Conservation (phyloP, 2,797 vertebrate species). For the Liparis tanakae region DNA sequence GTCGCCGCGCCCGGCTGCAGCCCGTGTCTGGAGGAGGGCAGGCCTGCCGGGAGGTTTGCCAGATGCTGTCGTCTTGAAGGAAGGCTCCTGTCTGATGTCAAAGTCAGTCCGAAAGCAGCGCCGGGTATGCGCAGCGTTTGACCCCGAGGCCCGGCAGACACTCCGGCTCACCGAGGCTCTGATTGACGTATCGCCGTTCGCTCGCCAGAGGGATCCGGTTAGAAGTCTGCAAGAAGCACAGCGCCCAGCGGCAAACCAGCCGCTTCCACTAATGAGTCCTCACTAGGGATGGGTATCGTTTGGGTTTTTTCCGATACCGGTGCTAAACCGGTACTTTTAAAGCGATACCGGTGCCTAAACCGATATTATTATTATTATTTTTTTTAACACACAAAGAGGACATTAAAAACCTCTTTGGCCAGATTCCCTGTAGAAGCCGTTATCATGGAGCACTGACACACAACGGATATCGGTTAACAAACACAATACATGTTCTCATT, state of each 20-base stretch:
- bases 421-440: no score
- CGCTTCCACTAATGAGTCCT: no score
- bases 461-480: no score
- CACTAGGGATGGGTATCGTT: no score
- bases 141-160: conserved; percentile 77
- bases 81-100: conserved; percentile 80
- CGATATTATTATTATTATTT: no score
- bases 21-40: conserved; percentile 49
- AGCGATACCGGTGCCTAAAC: no score
- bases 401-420: no score
- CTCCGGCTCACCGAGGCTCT: conserved; percentile 70
- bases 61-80: conserved; percentile 67
- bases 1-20: conserved; percentile 53
- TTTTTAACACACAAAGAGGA: no score
- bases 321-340: no score
- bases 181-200: conserved; percentile 66
- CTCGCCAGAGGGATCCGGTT: conserved; percentile 29
- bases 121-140: conserved; percentile 78
- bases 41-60: conserved; percentile 65
- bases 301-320: no score
- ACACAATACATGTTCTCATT: no score
- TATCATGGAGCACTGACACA: no score
- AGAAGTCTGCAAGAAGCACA: conserved; percentile 29
- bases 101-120: conserved; percentile 77
- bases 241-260: conserved; percentile 15